Percentiles rank a stretch among this genome's conserved stretches.
phyloP scores from a whole-genome alignment of 2,888 invertebrate genomes.

The Harpalus rufipes region DNA sequence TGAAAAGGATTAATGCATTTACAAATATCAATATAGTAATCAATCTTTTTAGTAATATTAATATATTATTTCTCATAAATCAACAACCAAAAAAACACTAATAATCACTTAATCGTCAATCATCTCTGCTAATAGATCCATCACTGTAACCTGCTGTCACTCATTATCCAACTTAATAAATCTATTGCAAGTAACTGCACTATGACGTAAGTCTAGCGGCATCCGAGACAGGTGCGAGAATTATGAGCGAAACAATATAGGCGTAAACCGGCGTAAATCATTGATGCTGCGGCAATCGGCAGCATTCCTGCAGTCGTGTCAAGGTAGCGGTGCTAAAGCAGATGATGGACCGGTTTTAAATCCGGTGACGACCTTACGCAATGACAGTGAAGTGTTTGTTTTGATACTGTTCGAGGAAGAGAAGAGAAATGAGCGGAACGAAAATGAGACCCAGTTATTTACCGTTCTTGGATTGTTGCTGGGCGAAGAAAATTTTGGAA shows the following conservation, averaged over 20 bases:
- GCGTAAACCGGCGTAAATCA: background rate
- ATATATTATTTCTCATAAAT: background rate
- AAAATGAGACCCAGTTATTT: background rate
- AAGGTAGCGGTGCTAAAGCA: background rate
- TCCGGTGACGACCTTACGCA: conserved; percentile 1
- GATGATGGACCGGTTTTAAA: background rate
- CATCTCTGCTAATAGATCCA: background rate
- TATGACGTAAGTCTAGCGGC: background rate
- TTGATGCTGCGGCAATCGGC: background rate
- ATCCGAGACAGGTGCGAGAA: background rate
- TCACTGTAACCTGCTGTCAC: background rate
- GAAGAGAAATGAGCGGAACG: background rate
- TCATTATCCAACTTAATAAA: background rate
- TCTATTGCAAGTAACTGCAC: background rate
- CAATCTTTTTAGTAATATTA: no score
- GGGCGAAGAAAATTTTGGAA: no score
- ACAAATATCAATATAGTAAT: no score
- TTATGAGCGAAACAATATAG: background rate
- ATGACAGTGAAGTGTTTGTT: background rate
- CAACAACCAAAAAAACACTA: background rate
- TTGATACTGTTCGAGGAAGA: background rate
- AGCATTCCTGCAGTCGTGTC: background rate
- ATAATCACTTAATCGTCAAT: background rate
- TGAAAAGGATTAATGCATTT: no score
- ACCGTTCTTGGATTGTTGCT: no score